These are phyloP conservation scores for Tenebrosternarchus preto DNA, from an alignment of 2,113 vertebrate genomes.

Conservation along the genomic window DNA sequence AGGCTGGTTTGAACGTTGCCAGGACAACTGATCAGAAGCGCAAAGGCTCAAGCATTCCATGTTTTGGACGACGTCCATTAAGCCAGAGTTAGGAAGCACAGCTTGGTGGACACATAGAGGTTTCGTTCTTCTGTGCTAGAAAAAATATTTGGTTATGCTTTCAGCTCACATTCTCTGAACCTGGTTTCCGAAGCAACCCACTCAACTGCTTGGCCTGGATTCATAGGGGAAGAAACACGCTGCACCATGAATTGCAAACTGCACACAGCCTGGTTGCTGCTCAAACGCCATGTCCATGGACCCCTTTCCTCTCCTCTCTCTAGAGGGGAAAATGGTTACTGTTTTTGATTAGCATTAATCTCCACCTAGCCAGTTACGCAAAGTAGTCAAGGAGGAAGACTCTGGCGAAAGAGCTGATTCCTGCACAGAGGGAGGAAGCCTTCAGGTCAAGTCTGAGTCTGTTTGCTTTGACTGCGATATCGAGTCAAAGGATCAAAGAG, in stretches of 20 bases:
- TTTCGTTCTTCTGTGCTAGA: not conserved
- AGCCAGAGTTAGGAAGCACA: not conserved
- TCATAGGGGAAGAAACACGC: not conserved
- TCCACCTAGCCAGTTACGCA: too few species aligned
- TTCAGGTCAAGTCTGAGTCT: not conserved
- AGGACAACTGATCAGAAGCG: not conserved
- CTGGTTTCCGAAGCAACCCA: too few species aligned
- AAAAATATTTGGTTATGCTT: not conserved
- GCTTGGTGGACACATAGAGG: not conserved
- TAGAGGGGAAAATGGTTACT: not conserved
- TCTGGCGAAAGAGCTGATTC: not conserved
- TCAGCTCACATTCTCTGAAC: too few species aligned
- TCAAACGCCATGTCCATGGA: too few species aligned
- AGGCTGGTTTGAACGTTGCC: conserved; percentile 6
- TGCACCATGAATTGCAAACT: not conserved
- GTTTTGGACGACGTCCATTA: not conserved
- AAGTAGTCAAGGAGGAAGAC: not conserved
- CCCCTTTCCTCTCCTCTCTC: conserved; percentile 7
- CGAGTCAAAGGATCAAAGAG: not conserved
- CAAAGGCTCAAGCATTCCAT: too few species aligned
- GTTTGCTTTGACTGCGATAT: not conserved
- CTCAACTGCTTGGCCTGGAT: not conserved
- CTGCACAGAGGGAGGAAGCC: not conserved
- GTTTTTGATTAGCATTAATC: too few species aligned
- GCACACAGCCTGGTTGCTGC: too few species aligned